A percentile compares a stretch with the other conserved stretches of the same genome.
Conservation (phyloP, 2,113 vertebrate species). For the Ochotona princeps region DNA sequence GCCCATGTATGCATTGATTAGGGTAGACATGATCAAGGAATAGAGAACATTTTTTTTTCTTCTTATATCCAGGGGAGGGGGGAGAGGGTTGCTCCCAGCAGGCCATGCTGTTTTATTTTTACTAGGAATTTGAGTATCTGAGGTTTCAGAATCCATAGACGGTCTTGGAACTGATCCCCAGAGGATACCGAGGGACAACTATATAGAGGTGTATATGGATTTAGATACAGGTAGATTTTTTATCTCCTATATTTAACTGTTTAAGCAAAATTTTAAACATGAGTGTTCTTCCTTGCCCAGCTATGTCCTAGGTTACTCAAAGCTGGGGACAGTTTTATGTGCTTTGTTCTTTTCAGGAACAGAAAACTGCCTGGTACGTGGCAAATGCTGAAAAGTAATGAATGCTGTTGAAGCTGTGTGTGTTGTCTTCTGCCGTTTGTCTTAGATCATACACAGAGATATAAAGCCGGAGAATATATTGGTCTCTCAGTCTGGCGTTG, state of each 20-base stretch:
- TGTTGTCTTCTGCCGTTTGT: conserved; percentile 34
- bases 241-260: background rate
- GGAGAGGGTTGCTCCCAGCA: too few species aligned
- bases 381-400: background rate
- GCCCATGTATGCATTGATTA: too few species aligned
- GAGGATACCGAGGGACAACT: too few species aligned
- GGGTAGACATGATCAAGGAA: too few species aligned
- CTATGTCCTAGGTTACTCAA: background rate
- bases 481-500: conserved; percentile 91
- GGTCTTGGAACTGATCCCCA: too few species aligned
- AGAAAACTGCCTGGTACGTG: background rate
- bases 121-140: too few species aligned
- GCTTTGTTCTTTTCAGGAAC: background rate
- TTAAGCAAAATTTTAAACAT: conserved; percentile 22
- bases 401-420: background rate
- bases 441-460: conserved; percentile 94
- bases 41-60: too few species aligned
- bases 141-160: too few species aligned
- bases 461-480: conserved; percentile 97
- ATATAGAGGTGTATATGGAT: too few species aligned
- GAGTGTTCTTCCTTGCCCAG: background rate
- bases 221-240: background rate
- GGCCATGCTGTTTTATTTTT: too few species aligned
- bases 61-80: too few species aligned
- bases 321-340: background rate